These are phyloP conservation scores for Sander vitreus DNA, from an alignment of 2,113 vertebrate genomes.

Conservation along the genomic window DNA sequence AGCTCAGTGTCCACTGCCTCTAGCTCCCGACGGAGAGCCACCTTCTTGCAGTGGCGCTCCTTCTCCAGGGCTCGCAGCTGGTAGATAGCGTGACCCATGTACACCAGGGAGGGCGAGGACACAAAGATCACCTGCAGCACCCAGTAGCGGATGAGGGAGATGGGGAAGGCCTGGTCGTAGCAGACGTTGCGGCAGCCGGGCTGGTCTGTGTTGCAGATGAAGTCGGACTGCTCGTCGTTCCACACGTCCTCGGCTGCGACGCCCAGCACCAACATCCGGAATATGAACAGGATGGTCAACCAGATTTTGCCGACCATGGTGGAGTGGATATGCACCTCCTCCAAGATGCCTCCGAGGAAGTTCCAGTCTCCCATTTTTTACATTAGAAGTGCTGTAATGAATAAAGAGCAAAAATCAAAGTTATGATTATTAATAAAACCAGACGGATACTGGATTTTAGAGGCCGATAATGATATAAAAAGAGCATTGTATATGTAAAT, in stretches of 20 bases:
- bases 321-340: conserved; percentile 93
- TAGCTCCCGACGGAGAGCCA: conserved; percentile 86
- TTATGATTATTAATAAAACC: neutral
- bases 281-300: conserved; percentile 93
- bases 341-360: conserved; percentile 93
- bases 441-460: neutral
- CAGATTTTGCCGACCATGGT: conserved; percentile 93
- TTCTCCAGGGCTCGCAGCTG: conserved; percentile 89
- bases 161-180: conserved; percentile 91
- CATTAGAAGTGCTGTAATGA: conserved; percentile 54
- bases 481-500: no score
- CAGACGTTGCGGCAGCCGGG: conserved; percentile 91
- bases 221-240: conserved; percentile 93
- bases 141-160: conserved; percentile 94
- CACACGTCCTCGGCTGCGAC: conserved; percentile 93
- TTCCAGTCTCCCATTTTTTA: conserved; percentile 92
- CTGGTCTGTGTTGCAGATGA: conserved; percentile 92
- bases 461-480: neutral
- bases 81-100: conserved; percentile 94
- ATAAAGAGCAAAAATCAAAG: neutral
- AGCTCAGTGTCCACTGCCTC: conserved; percentile 83
- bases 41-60: conserved; percentile 90
- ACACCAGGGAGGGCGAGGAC: conserved; percentile 91
- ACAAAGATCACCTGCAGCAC: conserved; percentile 93
- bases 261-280: conserved; percentile 91